Conservation (phyloP, 2,113 vertebrate genomes). For the Erythrocebus patas region DNA sequence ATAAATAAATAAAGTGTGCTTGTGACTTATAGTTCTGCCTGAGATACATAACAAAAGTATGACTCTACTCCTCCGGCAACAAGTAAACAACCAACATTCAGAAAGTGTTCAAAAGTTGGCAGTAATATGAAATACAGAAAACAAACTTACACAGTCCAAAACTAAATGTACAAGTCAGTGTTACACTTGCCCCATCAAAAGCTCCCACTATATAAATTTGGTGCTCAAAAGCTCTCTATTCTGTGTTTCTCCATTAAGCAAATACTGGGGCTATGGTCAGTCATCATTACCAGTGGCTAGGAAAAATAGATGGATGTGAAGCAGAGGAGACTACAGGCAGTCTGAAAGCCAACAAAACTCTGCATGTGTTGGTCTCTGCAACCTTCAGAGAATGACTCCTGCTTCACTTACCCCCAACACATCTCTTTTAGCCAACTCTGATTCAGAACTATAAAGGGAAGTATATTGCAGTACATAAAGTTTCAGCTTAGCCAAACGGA, state of each 20-base stretch:
- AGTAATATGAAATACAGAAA: background rate
- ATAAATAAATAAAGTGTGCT: background rate
- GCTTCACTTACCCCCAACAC: background rate
- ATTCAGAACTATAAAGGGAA: background rate
- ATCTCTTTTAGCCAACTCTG: background rate
- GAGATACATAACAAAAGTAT: background rate
- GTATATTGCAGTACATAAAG: background rate
- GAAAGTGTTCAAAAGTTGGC: background rate
- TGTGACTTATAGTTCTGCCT: background rate
- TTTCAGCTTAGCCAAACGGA: background rate
- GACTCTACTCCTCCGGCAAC: background rate
- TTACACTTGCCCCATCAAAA: background rate
- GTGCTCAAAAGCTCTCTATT: background rate
- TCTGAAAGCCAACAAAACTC: background rate
- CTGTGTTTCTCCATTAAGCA: background rate
- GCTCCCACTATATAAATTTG: background rate
- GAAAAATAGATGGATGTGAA: background rate
- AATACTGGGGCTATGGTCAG: background rate
- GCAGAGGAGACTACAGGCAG: background rate
- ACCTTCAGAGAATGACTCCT: background rate
- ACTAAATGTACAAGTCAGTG: background rate
- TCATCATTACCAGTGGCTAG: background rate
- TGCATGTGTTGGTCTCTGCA: background rate
- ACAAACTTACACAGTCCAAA: background rate
- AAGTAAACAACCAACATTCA: background rate